These are phyloP conservation scores for Anabas testudineus DNA, from an alignment of 2,797 vertebrate genomes.

Conservation along the genomic window DNA sequence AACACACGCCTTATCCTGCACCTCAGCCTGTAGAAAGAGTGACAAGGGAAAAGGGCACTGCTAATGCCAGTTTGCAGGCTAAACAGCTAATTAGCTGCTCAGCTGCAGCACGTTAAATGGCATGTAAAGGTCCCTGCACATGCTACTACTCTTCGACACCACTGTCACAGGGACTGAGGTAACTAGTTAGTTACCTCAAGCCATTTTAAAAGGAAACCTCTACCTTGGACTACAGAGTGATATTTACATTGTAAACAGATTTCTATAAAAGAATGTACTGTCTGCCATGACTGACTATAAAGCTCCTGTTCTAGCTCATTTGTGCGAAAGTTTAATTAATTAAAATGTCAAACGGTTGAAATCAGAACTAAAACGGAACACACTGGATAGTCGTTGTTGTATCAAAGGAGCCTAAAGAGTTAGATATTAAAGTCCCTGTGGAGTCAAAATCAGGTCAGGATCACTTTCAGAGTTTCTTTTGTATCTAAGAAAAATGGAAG, in stretches of 20 bases:
- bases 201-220: conserved; percentile 75
- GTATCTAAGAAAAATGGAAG: too few species aligned
- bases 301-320: too few species aligned
- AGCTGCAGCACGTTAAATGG: background rate
- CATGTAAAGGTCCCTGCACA: background rate
- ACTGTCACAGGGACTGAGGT: too few species aligned
- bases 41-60: background rate
- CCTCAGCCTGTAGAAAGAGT: background rate
- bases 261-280: conserved; percentile 83
- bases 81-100: background rate
- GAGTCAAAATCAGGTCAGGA: too few species aligned
- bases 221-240: conserved; percentile 87
- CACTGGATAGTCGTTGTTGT: too few species aligned
- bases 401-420: too few species aligned
- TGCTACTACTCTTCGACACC: background rate
- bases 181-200: too few species aligned
- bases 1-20: background rate
- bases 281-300: too few species aligned
- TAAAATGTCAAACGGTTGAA: too few species aligned
- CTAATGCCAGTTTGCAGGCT: background rate
- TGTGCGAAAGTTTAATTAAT: too few species aligned
- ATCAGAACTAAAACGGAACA: background rate
- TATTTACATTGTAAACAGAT: conserved; percentile 86
- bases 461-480: too few species aligned
- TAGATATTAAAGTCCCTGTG: too few species aligned